Evolutionary conservation across 2,888 invertebrate genomes (phyloP), one percentile per base, ranked within the genome.

Genomic region (Yponomeuta plumbellus): DNA sequence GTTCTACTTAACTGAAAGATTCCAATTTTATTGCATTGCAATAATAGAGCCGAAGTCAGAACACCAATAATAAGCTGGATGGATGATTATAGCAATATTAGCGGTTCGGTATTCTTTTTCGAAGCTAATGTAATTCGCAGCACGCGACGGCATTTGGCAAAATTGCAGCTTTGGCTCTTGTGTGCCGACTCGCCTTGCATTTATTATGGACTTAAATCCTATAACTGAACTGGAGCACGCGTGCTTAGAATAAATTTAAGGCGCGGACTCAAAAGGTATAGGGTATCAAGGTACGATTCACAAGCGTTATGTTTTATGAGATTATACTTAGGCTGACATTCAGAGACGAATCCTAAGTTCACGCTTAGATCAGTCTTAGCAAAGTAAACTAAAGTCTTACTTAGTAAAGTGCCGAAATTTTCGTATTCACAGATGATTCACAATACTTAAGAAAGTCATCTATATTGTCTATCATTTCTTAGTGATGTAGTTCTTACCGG

Each of bases 31-130:
- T 8, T 8, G 34, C 34, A 34, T 34, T 34, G 34, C 34, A 34
- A 34, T 34, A 10, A 34, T 34, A 52, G 17, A 8, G 17, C 17
- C 17, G 17, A 52, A 52, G 5, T 5, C 17, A 17, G 44, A 17
- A 17, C 44, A 52, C 44, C 17, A 3, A 13, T 52, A 17, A 6
- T 52, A 17, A 17, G 44, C 17, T 13, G 44, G 44, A 17, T 17
- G 17, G 44, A 11, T 39, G 44, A 17, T 8, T 17, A 13, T 2
- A 52, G 44, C 17, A 59, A 22, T 22, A 82, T 77, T 72, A 70
- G n/a, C n/a, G n/a, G 68, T 59, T 59, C 71, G 68, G 67, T 63
- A 67, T 66, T 69, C 70, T 68, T 71, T 72, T 71, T 71, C 68
- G 68, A 70, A 68, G 69, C 66, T 68, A 70, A 74, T 73, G 69